Percentiles rank a stretch among this genome's conserved stretches.
These are phyloP conservation scores for Macropodus opercularis DNA, from an alignment of 2,797 vertebrate genomes.

Conservation along the genomic window DNA sequence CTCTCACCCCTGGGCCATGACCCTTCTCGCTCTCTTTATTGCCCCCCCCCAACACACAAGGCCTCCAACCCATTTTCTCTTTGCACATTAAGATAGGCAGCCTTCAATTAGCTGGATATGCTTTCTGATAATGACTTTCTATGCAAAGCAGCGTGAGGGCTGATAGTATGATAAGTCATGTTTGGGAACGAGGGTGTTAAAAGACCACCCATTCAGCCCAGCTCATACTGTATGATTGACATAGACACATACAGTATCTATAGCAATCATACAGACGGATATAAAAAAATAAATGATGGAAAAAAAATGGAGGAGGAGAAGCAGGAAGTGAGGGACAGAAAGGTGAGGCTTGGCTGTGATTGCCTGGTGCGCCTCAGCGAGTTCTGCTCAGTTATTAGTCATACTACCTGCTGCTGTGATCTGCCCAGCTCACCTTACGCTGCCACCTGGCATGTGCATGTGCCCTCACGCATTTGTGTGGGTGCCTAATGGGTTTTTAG, in stretches of 20 bases:
- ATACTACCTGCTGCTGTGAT: slow-evolving; percentile 62
- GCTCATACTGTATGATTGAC: too few relatives aligned
- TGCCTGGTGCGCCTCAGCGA: slow-evolving; percentile 68
- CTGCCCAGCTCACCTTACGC: slow-evolving; percentile 35
- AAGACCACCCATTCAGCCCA: slow-evolving; percentile 60
- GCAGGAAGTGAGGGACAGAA: slow-evolving; percentile 54
- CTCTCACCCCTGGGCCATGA: slow-evolving; percentile 37
- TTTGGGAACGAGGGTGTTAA: slow-evolving; percentile 53
- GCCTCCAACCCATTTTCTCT: slow-evolving; percentile 28
- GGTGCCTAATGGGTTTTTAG: slow-evolving; percentile 47
- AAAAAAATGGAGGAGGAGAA: slow-evolving; percentile 40
- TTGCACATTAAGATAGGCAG: slow-evolving; percentile 58
- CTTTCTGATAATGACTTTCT: slow-evolving; percentile 64
- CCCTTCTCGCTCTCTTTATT: slow-evolving; percentile 14
- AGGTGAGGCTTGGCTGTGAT: slow-evolving; percentile 68
- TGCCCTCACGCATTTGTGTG: slow-evolving; percentile 25
- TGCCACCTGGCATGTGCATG: slow-evolving; percentile 24
- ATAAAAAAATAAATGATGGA: too few relatives aligned
- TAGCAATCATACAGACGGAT: too few relatives aligned
- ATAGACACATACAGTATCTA: too few relatives aligned
- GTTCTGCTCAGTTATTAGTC: slow-evolving; percentile 72
- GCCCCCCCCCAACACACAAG: too few relatives aligned
- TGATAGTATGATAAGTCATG: slow-evolving; percentile 58
- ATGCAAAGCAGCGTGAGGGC: slow-evolving; percentile 34
- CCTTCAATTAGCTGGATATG: slow-evolving; percentile 71